These are phyloP conservation scores for Butorides virescens DNA, from an alignment of 2,113 vertebrate species.

Conservation along the genomic window DNA sequence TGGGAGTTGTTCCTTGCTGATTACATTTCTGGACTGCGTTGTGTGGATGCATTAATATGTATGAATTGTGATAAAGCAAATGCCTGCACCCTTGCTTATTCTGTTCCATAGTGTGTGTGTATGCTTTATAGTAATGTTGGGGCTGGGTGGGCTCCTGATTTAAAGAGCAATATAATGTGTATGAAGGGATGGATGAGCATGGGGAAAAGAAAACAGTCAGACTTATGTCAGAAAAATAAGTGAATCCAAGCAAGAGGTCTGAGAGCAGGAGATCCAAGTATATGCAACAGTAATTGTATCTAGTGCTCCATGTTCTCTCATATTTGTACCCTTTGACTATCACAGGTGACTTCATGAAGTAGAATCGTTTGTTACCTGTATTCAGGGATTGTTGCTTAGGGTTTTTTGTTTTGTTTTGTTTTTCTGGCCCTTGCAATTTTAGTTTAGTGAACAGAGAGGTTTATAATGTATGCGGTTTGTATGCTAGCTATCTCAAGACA, in stretches of 20 bases:
- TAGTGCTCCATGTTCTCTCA: not conserved
- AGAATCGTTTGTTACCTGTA: not conserved
- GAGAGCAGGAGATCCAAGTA: not conserved
- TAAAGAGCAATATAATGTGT: not conserved
- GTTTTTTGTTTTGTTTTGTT: not conserved
- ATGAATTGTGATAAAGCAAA: not conserved
- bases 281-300: not conserved
- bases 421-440: not conserved
- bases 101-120: not conserved
- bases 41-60: not conserved
- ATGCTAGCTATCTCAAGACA: not conserved
- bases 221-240: not conserved
- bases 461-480: not conserved
- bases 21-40: not conserved
- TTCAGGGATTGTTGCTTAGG: not conserved
- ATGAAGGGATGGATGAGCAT: not conserved
- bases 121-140: not conserved
- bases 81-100: not conserved
- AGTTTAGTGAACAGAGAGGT: not conserved
- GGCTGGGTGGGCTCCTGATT: not conserved
- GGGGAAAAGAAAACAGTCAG: not conserved
- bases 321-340: not conserved
- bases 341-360: not conserved
- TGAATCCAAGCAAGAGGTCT: not conserved
- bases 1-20: not conserved